A percentile compares a stretch with the other conserved stretches of the same genome.
Conservation (phyloP, 2,888 invertebrate species). For the Yponomeuta evonymella region DNA sequence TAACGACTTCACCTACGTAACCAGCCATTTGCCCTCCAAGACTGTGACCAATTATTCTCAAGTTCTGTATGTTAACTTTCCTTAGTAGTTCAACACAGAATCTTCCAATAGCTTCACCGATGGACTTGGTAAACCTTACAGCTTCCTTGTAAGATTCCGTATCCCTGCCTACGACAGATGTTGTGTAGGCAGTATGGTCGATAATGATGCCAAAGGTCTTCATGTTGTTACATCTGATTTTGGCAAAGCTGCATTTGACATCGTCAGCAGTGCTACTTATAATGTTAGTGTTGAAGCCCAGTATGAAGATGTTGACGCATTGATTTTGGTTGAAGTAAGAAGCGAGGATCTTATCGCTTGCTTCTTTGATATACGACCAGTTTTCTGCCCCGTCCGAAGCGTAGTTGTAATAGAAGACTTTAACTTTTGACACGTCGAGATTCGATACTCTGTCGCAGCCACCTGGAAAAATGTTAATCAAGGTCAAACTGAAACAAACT, state of each 20-base stretch:
- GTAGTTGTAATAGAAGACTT: slow-evolving; percentile 13
- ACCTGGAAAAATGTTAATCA: slow-evolving; percentile 1
- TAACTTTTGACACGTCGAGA: slow-evolving; percentile 6
- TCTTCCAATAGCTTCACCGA: slow-evolving; percentile 4
- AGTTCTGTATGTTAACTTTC: not conserved
- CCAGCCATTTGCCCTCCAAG: slow-evolving; percentile 13
- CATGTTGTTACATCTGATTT: not conserved
- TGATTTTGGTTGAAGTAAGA: not conserved
- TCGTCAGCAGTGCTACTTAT: not conserved
- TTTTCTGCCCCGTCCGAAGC: not conserved
- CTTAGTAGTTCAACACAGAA: not conserved
- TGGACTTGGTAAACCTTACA: slow-evolving; percentile 1
- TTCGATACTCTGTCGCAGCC: not conserved
- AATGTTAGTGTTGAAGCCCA: slow-evolving; percentile 4
- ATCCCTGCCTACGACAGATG: not conserved
- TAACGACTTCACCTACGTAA: not conserved
- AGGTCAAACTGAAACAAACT: too few relatives aligned
- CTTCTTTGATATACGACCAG: not conserved
- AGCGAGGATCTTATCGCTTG: not conserved
- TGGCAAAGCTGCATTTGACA: not conserved
- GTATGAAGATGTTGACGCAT: slow-evolving; percentile 13
- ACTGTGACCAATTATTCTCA: slow-evolving; percentile 6
- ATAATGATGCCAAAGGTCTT: not conserved
- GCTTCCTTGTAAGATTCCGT: not conserved
- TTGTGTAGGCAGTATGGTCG: slow-evolving; percentile 6